These are phyloP conservation scores for Sylvilagus bachmani DNA, from an alignment of 2,113 vertebrate species.

Conservation along the genomic window DNA sequence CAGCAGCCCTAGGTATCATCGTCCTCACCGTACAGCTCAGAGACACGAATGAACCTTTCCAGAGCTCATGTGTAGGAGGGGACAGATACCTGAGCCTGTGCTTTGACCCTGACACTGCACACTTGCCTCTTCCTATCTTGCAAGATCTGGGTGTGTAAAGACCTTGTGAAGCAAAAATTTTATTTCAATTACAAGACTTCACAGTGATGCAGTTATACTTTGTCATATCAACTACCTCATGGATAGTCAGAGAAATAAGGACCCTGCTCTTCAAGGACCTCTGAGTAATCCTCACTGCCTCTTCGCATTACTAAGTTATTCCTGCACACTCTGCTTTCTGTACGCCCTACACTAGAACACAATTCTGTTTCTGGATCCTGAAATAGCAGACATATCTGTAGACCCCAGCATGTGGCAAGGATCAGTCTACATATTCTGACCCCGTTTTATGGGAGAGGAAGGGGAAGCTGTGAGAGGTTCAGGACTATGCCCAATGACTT, in stretches of 20 bases:
- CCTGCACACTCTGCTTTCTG: not conserved
- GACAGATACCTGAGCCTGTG: not conserved
- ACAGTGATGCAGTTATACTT: not conserved
- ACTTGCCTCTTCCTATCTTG: not conserved
- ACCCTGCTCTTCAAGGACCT: not conserved
- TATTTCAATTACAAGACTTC: not conserved
- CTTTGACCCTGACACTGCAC: not conserved
- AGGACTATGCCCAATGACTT: not conserved
- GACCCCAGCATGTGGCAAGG: not conserved
- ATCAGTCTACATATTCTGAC: not conserved
- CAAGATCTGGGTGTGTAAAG: not conserved
- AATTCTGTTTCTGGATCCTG: conserved; percentile 6
- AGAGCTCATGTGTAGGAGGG: not conserved
- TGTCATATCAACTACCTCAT: not conserved
- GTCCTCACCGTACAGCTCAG: not conserved
- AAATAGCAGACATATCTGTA: not conserved
- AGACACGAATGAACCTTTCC: not conserved
- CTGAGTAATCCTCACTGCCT: not conserved
- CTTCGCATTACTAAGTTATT: not conserved
- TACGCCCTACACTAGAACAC: not conserved
- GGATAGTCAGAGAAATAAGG: not conserved
- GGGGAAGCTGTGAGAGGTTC: not conserved
- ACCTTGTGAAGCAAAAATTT: not conserved
- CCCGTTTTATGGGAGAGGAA: not conserved
- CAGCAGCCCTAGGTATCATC: not conserved